phyloP scores from a whole-genome alignment of 1,140 invertebrate species.

The Centruroides vittatus region DNA sequence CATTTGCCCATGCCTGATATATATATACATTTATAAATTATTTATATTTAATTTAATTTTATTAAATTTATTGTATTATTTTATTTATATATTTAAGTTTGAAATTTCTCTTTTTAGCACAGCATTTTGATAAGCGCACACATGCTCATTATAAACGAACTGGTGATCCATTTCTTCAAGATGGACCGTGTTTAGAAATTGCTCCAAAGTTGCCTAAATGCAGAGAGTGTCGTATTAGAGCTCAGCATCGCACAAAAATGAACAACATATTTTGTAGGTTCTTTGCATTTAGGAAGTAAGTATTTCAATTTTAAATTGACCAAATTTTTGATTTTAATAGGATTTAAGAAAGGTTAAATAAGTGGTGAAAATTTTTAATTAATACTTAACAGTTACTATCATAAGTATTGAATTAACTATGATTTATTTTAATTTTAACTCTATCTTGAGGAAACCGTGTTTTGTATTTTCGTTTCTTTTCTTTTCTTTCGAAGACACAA shows the following conservation, averaged over 20 bases:
- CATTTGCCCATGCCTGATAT: too few relatives aligned
- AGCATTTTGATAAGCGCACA: too few relatives aligned
- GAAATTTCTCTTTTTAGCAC: too few relatives aligned
- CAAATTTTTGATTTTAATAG: neutral
- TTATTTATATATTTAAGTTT: too few relatives aligned
- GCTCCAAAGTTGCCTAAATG: constrained; percentile 77
- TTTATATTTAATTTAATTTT: too few relatives aligned
- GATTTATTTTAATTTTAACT: neutral
- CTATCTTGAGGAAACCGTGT: too few relatives aligned
- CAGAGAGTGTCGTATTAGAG: constrained; percentile 77
- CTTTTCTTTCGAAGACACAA: too few relatives aligned
- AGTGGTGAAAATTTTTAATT: neutral
- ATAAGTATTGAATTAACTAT: neutral
- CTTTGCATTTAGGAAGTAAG: constrained; percentile 71
- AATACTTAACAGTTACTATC: neutral
- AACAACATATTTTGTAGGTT: constrained; percentile 90
- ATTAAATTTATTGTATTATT: too few relatives aligned
- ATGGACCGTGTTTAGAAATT: constrained; percentile 70
- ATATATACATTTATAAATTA: too few relatives aligned
- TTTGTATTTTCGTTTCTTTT: too few relatives aligned
- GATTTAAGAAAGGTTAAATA: neutral
- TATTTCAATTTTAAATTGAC: neutral
- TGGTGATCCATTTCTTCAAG: constrained; percentile 61
- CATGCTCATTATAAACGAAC: neutral
- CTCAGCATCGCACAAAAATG: constrained; percentile 62